Evolutionary conservation across 2,113 vertebrate species (phyloP).

Genomic region (Clupea harengus): DNA sequence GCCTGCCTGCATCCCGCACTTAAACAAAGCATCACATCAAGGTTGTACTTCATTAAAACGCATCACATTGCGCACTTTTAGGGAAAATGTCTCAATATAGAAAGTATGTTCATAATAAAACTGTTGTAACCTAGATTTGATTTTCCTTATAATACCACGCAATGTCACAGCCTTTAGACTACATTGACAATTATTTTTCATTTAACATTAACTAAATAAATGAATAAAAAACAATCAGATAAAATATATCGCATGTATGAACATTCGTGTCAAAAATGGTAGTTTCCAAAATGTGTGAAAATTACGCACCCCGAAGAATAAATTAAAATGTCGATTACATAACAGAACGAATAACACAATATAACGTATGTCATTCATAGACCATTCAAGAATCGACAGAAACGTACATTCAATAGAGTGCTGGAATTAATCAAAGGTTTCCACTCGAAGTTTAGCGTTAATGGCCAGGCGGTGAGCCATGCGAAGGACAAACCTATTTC

Average conservation of each 20-base stretch:
- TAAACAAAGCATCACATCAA: background rate
- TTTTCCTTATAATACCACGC: background rate
- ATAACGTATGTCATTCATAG: background rate
- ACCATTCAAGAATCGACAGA: background rate
- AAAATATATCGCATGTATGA: background rate
- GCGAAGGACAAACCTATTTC: slow-evolving; percentile 13
- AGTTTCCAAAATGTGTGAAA: slow-evolving; percentile 1
- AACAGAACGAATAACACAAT: background rate
- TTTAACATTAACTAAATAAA: background rate
- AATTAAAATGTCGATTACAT: slow-evolving; percentile 3
- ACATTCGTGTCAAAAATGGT: background rate
- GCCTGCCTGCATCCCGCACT: background rate
- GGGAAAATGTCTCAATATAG: background rate
- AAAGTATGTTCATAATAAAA: background rate
- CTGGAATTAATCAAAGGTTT: slow-evolving; percentile 8
- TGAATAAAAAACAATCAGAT: background rate
- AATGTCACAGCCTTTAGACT: background rate
- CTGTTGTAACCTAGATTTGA: background rate
- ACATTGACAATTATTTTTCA: background rate
- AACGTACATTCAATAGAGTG: background rate
- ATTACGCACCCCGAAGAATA: background rate
- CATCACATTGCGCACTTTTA: background rate
- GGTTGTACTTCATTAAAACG: background rate
- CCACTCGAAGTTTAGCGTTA: slow-evolving; percentile 11
- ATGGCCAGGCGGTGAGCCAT: background rate